Evolutionary conservation across 2,797 vertebrate species (phyloP).

Genomic region (Sciaenops ocellatus): DNA sequence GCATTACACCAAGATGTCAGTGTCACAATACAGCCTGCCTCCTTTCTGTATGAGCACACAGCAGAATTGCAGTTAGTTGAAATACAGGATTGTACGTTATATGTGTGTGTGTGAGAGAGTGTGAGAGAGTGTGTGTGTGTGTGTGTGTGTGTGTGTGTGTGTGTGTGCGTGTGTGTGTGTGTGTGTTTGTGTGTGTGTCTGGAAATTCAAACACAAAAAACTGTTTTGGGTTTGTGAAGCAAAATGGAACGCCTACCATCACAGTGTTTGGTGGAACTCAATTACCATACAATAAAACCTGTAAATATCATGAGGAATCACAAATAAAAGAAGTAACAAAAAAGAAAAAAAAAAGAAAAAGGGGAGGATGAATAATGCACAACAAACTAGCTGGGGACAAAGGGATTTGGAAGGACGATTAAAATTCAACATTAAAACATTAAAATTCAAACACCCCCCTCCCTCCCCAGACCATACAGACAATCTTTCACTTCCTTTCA

Average conservation of each 20-base stretch:
- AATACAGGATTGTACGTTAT: conserved; percentile 74
- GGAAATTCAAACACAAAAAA: conserved; percentile 68
- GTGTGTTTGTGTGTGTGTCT: conserved; percentile 38
- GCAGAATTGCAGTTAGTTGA: conserved; percentile 90
- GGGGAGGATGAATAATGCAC: conserved; percentile 79
- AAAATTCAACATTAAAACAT: conserved; percentile 72
- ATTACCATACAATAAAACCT: conserved; percentile 89
- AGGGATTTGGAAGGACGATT: conserved; percentile 87
- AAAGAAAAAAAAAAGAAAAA: conserved; percentile 55
- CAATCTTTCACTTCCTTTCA: conserved; percentile 64
- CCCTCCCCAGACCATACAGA: conserved; percentile 66
- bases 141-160: too few species aligned
- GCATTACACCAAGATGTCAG: conserved; percentile 87
- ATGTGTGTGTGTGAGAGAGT: too few species aligned
- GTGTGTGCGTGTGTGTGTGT: too few species aligned
- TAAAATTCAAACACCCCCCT: conserved; percentile 68
- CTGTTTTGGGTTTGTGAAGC: conserved; percentile 73
- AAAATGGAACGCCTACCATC: conserved; percentile 85
- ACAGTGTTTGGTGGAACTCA: conserved; percentile 97
- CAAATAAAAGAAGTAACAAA: conserved; percentile 84
- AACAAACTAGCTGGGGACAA: conserved; percentile 84
- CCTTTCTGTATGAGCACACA: conserved; percentile 97
- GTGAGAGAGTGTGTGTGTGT: too few species aligned
- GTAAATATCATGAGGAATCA: conserved; percentile 88
- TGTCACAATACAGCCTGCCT: conserved; percentile 93